These are phyloP conservation scores for Nymphalis urticae DNA, from an alignment of 2,888 invertebrate genomes.

Conservation along the genomic window DNA sequence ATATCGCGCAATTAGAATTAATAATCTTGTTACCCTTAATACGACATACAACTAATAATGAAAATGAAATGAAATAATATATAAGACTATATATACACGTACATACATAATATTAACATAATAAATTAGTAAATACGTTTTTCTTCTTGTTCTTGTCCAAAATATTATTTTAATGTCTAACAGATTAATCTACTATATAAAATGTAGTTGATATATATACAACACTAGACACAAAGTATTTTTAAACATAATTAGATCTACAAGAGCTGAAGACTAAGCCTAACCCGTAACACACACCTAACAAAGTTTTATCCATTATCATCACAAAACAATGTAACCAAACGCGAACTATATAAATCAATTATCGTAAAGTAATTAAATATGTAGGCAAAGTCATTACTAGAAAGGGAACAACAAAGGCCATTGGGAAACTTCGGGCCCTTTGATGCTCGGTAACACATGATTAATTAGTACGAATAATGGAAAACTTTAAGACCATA, in stretches of 20 bases:
- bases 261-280: not conserved
- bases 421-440: constrained; percentile 14
- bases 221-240: not conserved
- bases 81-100: no score
- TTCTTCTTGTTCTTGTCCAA: no score
- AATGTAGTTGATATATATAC: not conserved
- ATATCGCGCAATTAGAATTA: no score
- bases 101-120: no score
- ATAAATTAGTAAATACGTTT: no score
- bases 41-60: no score
- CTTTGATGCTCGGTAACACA: constrained; percentile 19
- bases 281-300: not conserved
- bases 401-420: constrained; percentile 24
- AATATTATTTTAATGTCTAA: no score
- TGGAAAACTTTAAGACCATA: constrained; percentile 31
- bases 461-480: constrained; percentile 33
- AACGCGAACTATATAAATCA: constrained; percentile 11
- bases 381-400: constrained; percentile 11
- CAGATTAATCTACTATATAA: no score
- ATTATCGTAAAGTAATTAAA: constrained; percentile 28
- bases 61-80: no score
- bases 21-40: no score
- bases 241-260: not conserved
- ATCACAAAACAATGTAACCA: constrained; percentile 10
- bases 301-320: constrained; percentile 4